Conservation (phyloP, 2,113 vertebrate species). For the mouse (Mus musculus) region DNA sequence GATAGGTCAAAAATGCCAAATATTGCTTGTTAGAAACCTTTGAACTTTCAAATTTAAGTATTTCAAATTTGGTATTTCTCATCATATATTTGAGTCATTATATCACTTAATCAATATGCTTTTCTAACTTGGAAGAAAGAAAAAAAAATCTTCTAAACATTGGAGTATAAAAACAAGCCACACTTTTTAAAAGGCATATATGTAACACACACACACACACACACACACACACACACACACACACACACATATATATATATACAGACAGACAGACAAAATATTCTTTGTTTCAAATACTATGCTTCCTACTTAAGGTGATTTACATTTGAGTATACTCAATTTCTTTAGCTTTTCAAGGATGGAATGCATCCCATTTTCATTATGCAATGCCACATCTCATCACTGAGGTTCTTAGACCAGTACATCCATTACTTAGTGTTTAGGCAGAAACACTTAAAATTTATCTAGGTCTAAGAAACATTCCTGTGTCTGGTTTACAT, state of each 20-base stretch:
- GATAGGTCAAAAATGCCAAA: neutral
- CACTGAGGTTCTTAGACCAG: constrained; percentile 83
- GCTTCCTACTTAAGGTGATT: constrained; percentile 87
- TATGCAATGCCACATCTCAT: constrained; percentile 87
- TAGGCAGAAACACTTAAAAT: constrained; percentile 85
- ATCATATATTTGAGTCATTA: neutral
- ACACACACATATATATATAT: neutral
- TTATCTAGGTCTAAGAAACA: constrained; percentile 82
- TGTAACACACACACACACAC: constrained; percentile 78
- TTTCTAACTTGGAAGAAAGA: constrained; percentile 82
- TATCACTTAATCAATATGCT: constrained; percentile 82
- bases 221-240: too few relatives aligned
- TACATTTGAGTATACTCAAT: constrained; percentile 85
- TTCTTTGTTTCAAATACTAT: constrained; percentile 87
- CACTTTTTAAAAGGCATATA: constrained; percentile 78
- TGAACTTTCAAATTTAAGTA: neutral
- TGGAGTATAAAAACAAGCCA: constrained; percentile 87
- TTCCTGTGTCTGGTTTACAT: constrained; percentile 94
- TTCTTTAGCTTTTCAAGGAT: constrained; percentile 85
- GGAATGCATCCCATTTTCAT: constrained; percentile 81
- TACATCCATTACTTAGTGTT: constrained; percentile 85
- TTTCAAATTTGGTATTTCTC: constrained; percentile 19
- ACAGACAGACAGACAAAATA: constrained; percentile 77
- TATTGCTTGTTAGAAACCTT: neutral
- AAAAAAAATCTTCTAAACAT: constrained; percentile 83